Conservation (phyloP, 1,140 invertebrate genomes). For the Microplitis mediator region DNA sequence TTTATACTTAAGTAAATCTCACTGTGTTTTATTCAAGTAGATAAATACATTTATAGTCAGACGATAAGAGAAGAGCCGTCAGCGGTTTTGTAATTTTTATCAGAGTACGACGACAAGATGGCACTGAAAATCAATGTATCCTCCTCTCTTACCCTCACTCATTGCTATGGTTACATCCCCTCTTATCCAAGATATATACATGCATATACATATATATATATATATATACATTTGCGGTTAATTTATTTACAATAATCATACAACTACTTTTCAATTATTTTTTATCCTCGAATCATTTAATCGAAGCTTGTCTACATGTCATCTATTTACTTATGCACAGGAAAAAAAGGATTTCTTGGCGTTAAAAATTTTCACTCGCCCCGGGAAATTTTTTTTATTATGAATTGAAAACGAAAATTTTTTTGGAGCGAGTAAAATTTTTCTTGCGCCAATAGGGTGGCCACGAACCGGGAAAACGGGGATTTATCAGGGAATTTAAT, state of each 20-base stretch:
- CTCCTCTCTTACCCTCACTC: conserved; percentile 35
- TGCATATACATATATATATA: background rate
- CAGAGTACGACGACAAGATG: conserved; percentile 53
- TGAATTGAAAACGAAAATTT: too few species aligned
- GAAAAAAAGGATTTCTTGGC: too few species aligned
- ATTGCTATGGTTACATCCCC: conserved; percentile 59
- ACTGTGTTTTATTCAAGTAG: background rate
- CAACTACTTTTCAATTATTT: background rate
- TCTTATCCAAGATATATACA: background rate
- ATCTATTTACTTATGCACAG: background rate
- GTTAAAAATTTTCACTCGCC: too few species aligned
- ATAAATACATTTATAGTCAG: conserved; percentile 17
- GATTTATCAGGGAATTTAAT: too few species aligned
- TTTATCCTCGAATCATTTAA: background rate
- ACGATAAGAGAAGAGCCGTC: background rate
- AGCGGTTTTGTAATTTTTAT: background rate
- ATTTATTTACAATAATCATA: background rate
- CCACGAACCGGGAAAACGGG: too few species aligned
- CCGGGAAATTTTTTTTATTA: too few species aligned
- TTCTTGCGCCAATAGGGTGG: too few species aligned
- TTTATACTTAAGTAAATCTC: background rate
- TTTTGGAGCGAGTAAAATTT: too few species aligned
- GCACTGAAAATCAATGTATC: conserved; percentile 62
- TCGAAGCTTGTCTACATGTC: background rate
- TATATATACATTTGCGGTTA: background rate